Percentiles rank a stretch among this genome's conserved stretches.
These are phyloP conservation scores for Rhynchophorus ferrugineus DNA, from an alignment of 1,140 invertebrate species.

Conservation along the genomic window DNA sequence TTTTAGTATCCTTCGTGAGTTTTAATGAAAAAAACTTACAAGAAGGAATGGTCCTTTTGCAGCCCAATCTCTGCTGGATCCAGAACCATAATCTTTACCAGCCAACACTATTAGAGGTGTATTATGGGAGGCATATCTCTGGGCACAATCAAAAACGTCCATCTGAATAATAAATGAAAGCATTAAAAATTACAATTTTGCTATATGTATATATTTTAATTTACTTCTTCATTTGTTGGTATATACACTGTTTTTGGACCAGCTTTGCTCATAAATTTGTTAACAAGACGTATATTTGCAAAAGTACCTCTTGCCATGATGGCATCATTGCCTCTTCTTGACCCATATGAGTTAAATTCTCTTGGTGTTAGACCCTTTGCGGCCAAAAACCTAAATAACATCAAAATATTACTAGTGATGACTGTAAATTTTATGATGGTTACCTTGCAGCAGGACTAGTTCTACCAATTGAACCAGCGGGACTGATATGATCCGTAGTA, in stretches of 20 bases:
- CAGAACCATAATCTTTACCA: constrained; percentile 96
- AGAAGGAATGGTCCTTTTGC: constrained; percentile 94
- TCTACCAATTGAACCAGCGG: constrained; percentile 92
- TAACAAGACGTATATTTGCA: constrained; percentile 94
- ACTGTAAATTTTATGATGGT: too few species aligned
- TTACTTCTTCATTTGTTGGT: constrained; percentile 75
- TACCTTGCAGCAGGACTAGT: constrained; percentile 80
- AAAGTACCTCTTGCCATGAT: constrained; percentile 97
- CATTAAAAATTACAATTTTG: neutral
- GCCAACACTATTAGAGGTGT: constrained; percentile 78
- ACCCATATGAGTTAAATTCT: constrained; percentile 98
- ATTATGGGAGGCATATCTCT: constrained; percentile 65
- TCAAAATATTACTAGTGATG: neutral
- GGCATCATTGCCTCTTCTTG: constrained; percentile 91
- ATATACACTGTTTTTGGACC: constrained; percentile 87
- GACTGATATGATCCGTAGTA: constrained; percentile 97
- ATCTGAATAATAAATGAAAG: constrained; percentile 48
- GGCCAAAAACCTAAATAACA: constrained; percentile 60
- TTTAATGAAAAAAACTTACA: constrained; percentile 44
- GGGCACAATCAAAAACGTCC: constrained; percentile 95
- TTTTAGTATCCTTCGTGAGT: constrained; percentile 11
- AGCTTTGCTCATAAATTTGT: constrained; percentile 77
- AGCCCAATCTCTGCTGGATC: constrained; percentile 95
- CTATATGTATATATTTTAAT: constrained; percentile 1
- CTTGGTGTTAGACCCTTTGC: constrained; percentile 72